Evolutionary conservation across 2,113 vertebrate genomes (phyloP), one percentile per base, ranked within the genome.

Genomic region (Hepsetus odoe): DNA sequence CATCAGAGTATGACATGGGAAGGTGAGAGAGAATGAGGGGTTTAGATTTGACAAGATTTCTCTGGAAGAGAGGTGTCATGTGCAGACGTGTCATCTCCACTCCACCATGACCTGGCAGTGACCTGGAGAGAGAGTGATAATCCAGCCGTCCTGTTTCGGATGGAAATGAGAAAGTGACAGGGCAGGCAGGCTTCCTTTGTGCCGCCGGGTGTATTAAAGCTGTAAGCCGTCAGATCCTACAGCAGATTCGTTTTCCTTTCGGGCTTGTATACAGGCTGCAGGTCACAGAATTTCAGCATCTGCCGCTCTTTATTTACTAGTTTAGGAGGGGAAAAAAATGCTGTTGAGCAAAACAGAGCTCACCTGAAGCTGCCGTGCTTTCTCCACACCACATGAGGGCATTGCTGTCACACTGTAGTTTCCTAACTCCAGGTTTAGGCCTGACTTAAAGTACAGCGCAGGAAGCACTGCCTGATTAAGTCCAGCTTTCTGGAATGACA

Each of bases 361-460:
- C 6, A 61, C 38, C 22, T 69, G 46, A 40, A n/a, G 12, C 16
- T 86, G 80, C 77, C 86, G 59, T 89, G 53, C 56, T 73, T 51
- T 16, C 22, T 14, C 53, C 8, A 0, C 22, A n/a, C 46, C 80
- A 78, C 64, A 46, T 11, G 80, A 53, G 75, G 80, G 75, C 64
- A 75, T 38, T 46, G 24, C n/a, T 64, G 70, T 28, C 26, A 78
- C 75, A 74, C 55, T n/a, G 24, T 24, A 72, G 55, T 30, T 22
- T 24, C 5, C 3, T 28, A n/a, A 8, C 59, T 51, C 7, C 5
- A 3, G 38, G n/a, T 12, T n/a, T 0, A 9, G 53, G 26, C 9
- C 30, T 26, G 42, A 51, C 49, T 24, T 28, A 38, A 30, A 76
- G n/a, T 12, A 35, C 55, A 40, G 62, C 12, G 12, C 24, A 26